These are phyloP conservation scores for Henicopernis longicauda DNA, from an alignment of 2,113 vertebrate genomes.

Conservation along the genomic window DNA sequence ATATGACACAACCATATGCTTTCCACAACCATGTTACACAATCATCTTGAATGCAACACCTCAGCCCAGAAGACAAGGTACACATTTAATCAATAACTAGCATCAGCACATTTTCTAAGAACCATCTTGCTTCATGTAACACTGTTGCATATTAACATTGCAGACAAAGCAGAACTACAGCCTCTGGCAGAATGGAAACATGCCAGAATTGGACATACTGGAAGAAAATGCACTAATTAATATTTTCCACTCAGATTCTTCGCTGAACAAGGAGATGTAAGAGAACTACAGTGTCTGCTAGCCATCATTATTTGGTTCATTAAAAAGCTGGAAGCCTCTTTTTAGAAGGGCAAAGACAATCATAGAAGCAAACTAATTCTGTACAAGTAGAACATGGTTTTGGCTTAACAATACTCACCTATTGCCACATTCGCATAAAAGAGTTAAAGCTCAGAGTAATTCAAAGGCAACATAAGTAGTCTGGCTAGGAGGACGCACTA, in stretches of 20 bases:
- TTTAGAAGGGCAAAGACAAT: neutral
- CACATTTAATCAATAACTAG: neutral
- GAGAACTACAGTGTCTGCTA: neutral
- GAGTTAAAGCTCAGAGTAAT: neutral
- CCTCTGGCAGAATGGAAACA: neutral
- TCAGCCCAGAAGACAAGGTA: slow-evolving; percentile 36
- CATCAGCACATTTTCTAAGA: neutral
- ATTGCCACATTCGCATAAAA: no score
- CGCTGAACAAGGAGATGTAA: neutral
- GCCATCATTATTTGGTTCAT: neutral
- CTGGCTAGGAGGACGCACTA: rapidly evolving
- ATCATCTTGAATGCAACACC: neutral
- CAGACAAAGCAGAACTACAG: neutral
- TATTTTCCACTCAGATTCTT: neutral
- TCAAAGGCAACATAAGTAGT: rapidly evolving
- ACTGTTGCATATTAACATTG: neutral
- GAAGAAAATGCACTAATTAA: neutral
- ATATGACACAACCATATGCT: neutral
- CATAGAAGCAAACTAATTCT: neutral
- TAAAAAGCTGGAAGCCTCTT: neutral
- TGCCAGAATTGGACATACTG: neutral
- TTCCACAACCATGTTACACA: neutral
- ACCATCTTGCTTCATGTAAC: neutral
- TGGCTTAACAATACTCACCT: neutral
- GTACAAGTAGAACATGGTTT: neutral